These are phyloP conservation scores for Opisthograptis luteolata DNA, from an alignment of 2,888 invertebrate species.

Conservation along the genomic window DNA sequence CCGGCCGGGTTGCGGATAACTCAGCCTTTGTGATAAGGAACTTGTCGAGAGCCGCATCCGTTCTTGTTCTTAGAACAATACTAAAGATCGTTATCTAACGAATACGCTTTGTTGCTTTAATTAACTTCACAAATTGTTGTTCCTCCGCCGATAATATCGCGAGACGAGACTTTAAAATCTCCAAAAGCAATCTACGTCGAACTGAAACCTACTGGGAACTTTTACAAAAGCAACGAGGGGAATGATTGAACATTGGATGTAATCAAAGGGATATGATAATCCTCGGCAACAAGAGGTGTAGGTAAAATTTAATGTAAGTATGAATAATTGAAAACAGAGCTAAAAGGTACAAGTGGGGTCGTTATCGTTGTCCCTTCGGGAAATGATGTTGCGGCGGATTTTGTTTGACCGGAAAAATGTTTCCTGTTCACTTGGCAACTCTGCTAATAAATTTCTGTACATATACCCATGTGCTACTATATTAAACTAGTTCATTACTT, in stretches of 20 bases:
- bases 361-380: constrained; percentile 69
- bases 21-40: constrained; percentile 66
- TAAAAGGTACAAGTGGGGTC: constrained; percentile 71
- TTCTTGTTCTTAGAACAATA: constrained; percentile 66
- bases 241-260: constrained; percentile 60
- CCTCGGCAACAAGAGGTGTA: constrained; percentile 48
- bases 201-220: constrained; percentile 42
- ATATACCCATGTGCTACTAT: constrained; percentile 49
- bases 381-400: constrained; percentile 65
- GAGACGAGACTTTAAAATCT: constrained; percentile 47
- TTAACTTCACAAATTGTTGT: constrained; percentile 72
- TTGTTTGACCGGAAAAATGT: constrained; percentile 59
- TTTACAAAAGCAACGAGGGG: constrained; percentile 50
- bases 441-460: constrained; percentile 46
- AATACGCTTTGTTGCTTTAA: constrained; percentile 70
- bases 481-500: constrained; percentile 48
- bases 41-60: constrained; percentile 60
- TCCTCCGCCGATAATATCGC: constrained; percentile 51
- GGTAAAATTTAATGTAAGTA: constrained; percentile 71
- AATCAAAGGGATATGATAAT: constrained; percentile 64
- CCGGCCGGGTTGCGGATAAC: constrained; percentile 52
- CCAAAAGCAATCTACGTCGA: constrained; percentile 49
- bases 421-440: constrained; percentile 55
- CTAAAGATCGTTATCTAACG: constrained; percentile 63
- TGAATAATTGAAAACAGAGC: constrained; percentile 79